phyloP scores from a whole-genome alignment of 2,797 vertebrate species.

The Pachyuromys duprasi region DNA sequence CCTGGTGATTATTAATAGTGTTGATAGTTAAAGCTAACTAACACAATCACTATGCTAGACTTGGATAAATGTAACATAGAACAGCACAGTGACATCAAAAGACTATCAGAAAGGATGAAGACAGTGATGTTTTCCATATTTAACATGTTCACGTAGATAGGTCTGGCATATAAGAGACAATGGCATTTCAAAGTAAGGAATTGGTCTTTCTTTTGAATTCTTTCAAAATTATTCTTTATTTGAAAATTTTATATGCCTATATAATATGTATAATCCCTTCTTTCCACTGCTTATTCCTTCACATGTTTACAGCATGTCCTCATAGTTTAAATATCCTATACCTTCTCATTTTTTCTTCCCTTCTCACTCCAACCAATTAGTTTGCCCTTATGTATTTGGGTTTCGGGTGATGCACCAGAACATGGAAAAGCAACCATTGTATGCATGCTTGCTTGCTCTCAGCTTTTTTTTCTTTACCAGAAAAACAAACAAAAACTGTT shows the following conservation, averaged over 20 bases:
- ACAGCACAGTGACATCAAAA: neutral
- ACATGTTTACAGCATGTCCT: neutral
- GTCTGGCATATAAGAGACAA: neutral
- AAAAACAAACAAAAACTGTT: too few relatives aligned
- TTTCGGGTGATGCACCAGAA: neutral
- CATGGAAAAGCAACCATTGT: neutral
- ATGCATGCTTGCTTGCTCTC: too few relatives aligned
- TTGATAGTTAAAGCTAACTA: neutral
- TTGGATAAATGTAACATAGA: neutral
- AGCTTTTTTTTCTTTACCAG: neutral
- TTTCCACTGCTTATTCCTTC: neutral
- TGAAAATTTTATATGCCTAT: neutral
- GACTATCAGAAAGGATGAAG: neutral
- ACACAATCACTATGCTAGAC: neutral
- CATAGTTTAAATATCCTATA: fast-evolving
- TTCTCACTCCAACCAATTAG: neutral
- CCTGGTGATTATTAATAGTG: neutral
- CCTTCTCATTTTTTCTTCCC: neutral
- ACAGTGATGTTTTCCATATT: neutral
- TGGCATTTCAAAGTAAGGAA: neutral
- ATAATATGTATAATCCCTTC: neutral
- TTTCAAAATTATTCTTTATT: neutral
- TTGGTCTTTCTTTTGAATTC: neutral
- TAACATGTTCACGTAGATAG: neutral
- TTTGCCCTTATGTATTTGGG: neutral